These are phyloP conservation scores for Drosophila punjabiensis DNA, from an alignment of 1,140 invertebrate genomes.

Conservation along the genomic window DNA sequence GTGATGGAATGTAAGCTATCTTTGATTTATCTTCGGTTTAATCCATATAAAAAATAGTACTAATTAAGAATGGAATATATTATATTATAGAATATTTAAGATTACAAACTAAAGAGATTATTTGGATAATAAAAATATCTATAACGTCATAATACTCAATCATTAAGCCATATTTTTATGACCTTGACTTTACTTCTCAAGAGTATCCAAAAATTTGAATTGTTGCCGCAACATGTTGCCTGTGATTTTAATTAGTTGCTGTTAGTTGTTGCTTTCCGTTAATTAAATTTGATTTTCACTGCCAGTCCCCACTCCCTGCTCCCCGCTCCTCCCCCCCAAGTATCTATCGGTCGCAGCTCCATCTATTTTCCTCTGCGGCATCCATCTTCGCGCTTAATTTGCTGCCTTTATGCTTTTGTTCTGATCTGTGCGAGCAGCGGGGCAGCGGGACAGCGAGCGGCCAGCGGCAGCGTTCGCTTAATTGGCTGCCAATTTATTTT, in stretches of 20 bases:
- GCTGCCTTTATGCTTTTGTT: slow-evolving; percentile 82
- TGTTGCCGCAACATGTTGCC: slow-evolving; percentile 36
- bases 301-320: slow-evolving; percentile 22
- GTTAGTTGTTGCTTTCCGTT: slow-evolving; percentile 47
- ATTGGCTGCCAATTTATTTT: slow-evolving; percentile 84
- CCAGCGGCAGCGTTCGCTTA: slow-evolving; percentile 62
- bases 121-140: background rate
- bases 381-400: slow-evolving; percentile 67
- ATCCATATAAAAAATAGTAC: background rate
- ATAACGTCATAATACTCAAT: background rate
- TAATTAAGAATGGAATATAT: background rate
- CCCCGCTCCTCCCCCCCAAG: background rate
- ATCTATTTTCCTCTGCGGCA: slow-evolving; percentile 14
- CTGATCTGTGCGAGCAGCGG: slow-evolving; percentile 64
- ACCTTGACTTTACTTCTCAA: background rate
- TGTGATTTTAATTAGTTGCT: slow-evolving; percentile 42
- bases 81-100: background rate
- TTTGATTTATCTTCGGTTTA: too few relatives aligned
- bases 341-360: slow-evolving; percentile 13
- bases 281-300: slow-evolving; percentile 77
- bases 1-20: too few relatives aligned
- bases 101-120: background rate
- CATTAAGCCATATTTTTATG: background rate
- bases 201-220: slow-evolving; percentile 9
- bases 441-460: background rate